phyloP scores from a whole-genome alignment of 2,888 invertebrate species.

The Criorhina ranunculi region DNA sequence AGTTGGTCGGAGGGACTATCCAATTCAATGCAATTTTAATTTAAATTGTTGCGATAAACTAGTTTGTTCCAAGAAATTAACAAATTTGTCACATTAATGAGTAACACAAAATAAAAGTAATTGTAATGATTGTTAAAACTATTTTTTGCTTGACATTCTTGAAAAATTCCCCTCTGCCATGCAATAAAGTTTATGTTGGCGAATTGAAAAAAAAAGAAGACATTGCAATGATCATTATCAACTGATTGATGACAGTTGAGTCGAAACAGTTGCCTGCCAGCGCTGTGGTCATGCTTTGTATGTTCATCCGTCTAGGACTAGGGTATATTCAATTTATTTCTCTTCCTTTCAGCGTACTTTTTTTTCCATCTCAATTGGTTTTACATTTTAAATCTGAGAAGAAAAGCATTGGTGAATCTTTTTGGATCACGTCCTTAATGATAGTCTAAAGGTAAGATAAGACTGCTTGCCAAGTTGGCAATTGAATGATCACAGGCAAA shows the following conservation, averaged over 20 bases:
- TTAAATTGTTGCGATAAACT: background rate
- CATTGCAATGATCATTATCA: background rate
- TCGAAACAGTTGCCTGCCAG: background rate
- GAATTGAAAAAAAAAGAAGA: conserved; percentile 2
- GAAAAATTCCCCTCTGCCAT: background rate
- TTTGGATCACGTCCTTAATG: too few species aligned
- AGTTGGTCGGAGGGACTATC: background rate
- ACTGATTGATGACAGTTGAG: background rate
- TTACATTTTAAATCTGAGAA: too few species aligned
- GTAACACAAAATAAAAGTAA: background rate
- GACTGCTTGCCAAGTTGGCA: too few species aligned
- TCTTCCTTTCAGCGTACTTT: too few species aligned
- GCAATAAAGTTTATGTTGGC: background rate
- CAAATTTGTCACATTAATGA: background rate
- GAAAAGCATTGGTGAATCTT: too few species aligned
- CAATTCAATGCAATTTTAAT: background rate
- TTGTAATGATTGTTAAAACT: conserved; percentile 3
- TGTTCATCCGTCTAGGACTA: too few species aligned
- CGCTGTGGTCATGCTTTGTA: background rate
- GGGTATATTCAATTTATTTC: too few species aligned
- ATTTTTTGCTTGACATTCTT: background rate
- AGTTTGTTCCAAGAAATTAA: background rate
- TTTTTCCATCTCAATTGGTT: too few species aligned
- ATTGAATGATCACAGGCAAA: too few species aligned
- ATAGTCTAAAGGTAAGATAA: too few species aligned